These are phyloP conservation scores for Silurus glanis DNA, from an alignment of 2,113 vertebrate species.

Conservation along the genomic window DNA sequence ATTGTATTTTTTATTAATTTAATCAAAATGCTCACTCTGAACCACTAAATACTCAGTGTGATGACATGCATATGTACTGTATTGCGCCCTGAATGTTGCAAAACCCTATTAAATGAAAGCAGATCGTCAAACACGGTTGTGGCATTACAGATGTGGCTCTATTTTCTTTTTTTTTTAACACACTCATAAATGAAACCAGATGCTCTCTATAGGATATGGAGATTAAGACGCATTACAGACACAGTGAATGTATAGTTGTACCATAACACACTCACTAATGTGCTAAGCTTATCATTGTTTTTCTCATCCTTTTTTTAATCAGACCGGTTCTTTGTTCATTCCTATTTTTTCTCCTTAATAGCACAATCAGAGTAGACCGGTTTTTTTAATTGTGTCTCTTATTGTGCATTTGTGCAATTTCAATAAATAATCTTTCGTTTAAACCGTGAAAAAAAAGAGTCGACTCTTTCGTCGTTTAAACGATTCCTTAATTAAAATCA, in stretches of 20 bases:
- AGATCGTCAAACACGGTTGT: constrained; percentile 21
- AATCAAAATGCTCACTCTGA: constrained; percentile 4
- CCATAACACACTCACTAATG: too few species aligned
- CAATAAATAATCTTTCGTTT: too few species aligned
- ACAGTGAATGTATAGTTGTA: neutral
- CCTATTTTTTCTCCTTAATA: too few species aligned
- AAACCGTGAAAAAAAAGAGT: neutral
- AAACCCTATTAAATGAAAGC: constrained; percentile 46
- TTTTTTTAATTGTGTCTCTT: too few species aligned
- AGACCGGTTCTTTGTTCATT: too few species aligned
- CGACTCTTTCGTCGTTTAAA: neutral
- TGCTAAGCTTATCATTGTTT: too few species aligned
- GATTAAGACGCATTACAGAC: neutral
- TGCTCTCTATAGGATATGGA: neutral
- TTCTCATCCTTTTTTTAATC: too few species aligned
- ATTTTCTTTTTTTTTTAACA: neutral
- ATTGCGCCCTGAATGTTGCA: constrained; percentile 31
- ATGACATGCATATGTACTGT: constrained; percentile 44
- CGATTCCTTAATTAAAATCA: neutral
- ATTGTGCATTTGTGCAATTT: too few species aligned
- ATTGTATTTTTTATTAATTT: neutral
- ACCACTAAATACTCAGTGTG: constrained; percentile 43
- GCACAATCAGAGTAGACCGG: too few species aligned
- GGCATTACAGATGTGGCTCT: neutral
- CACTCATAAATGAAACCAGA: neutral